Evolutionary conservation across 2,888 invertebrate species (phyloP).

Genomic region (Monoplex corrugatus): DNA sequence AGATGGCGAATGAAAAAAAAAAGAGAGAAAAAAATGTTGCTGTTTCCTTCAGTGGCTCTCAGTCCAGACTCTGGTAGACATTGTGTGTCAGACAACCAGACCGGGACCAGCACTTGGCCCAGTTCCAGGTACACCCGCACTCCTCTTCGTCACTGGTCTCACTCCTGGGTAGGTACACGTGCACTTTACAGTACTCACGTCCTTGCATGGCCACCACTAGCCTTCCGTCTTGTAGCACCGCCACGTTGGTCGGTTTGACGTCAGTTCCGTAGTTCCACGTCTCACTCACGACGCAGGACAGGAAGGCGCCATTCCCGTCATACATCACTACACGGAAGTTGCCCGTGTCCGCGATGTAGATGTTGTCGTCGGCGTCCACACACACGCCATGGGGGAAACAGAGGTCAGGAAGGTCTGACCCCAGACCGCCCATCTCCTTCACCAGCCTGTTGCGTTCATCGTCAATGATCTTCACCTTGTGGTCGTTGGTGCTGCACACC

Average conservation of each 20-base stretch:
- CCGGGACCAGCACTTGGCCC: neutral
- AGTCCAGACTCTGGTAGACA: constrained; percentile 13
- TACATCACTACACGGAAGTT: constrained; percentile 74
- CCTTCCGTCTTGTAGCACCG: constrained; percentile 55
- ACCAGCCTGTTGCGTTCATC: constrained; percentile 65
- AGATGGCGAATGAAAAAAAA: too few relatives aligned
- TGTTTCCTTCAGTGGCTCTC: too few relatives aligned
- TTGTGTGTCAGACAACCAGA: neutral
- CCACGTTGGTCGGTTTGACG: constrained; percentile 69
- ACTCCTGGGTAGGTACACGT: constrained; percentile 56
- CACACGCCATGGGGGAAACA: constrained; percentile 74
- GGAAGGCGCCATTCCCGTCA: constrained; percentile 61
- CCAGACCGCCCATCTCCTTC: constrained; percentile 64
- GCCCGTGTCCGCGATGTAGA: constrained; percentile 74
- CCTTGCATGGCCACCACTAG: constrained; percentile 66
- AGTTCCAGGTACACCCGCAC: constrained; percentile 15
- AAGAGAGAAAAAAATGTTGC: too few relatives aligned
- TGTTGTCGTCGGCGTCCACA: constrained; percentile 68
- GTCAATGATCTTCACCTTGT: constrained; percentile 70
- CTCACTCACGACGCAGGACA: constrained; percentile 63
- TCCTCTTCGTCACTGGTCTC: neutral
- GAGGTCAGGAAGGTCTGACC: constrained; percentile 66
- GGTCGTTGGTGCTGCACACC: constrained; percentile 70
- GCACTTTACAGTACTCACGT: constrained; percentile 63
- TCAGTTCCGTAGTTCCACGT: constrained; percentile 67